A percentile compares a stretch with the other conserved stretches of the same genome.
phyloP scores from a whole-genome alignment of 2,113 vertebrate species.

The Periophthalmus modestus region DNA sequence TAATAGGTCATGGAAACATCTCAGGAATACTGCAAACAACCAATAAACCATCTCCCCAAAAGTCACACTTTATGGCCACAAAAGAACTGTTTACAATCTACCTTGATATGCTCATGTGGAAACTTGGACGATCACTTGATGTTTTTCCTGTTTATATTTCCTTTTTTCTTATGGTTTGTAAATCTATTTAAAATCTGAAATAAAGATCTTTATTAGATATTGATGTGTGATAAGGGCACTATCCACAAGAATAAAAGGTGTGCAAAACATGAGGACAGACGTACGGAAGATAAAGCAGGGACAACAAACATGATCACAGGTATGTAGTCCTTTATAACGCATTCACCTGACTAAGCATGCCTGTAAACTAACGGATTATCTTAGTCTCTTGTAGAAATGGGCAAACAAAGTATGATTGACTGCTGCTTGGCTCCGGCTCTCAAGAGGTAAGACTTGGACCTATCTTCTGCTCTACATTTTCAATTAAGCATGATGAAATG shows the following conservation, averaged over 20 bases:
- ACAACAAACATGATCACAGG: background rate
- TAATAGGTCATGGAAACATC: conserved; percentile 43
- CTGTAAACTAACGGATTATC: conserved; percentile 5
- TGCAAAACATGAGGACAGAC: background rate
- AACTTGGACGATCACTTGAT: conserved; percentile 73
- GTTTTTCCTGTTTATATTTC: conserved; percentile 52
- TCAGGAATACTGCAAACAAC: conserved; percentile 51
- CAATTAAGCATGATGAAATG: conserved; percentile 36
- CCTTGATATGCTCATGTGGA: conserved; percentile 73
- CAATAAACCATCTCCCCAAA: conserved; percentile 22
- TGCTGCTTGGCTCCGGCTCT: background rate
- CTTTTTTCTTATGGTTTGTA: conserved; percentile 76
- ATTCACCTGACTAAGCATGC: background rate
- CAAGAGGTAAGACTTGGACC: conserved; percentile 17
- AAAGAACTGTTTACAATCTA: conserved; percentile 75
- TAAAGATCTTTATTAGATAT: conserved; percentile 80
- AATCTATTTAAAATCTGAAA: conserved; percentile 82
- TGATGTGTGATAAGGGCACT: background rate
- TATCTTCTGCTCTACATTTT: background rate
- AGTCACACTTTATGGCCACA: conserved; percentile 55
- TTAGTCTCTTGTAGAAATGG: conserved; percentile 30
- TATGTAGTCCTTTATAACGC: background rate
- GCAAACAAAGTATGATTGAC: background rate
- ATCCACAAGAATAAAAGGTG: background rate
- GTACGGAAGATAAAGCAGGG: background rate